These are phyloP conservation scores for Tupaia tana DNA, from an alignment of 2,113 vertebrate genomes.

Conservation along the genomic window DNA sequence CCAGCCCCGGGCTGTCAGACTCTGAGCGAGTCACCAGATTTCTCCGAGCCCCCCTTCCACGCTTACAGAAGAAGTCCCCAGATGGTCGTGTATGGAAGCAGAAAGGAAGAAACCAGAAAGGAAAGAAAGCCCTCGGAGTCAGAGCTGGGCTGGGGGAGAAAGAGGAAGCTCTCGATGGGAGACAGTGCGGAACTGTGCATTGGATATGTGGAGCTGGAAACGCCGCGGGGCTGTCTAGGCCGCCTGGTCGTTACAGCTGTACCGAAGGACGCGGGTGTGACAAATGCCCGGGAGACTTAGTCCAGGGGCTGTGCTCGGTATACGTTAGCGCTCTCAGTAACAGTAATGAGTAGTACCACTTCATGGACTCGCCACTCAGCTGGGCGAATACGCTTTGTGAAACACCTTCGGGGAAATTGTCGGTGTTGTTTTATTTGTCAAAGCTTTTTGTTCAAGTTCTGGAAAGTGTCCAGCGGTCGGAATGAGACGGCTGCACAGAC, in stretches of 20 bases:
- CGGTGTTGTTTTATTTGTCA: not conserved
- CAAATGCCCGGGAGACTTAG: not conserved
- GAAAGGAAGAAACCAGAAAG: not conserved
- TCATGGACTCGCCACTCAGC: not conserved
- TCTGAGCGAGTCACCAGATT: not conserved
- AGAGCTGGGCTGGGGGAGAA: not conserved
- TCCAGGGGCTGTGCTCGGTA: not conserved
- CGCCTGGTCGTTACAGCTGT: not conserved
- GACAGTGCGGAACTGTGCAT: not conserved
- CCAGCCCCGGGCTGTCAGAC: not conserved
- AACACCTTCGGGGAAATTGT: not conserved
- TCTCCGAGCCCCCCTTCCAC: slow-evolving; percentile 16
- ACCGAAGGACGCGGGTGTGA: not conserved
- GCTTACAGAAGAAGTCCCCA: not conserved
- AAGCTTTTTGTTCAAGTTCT: slow-evolving; percentile 32
- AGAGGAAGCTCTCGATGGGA: not conserved
- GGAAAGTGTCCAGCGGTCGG: not conserved
- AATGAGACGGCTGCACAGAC: not conserved
- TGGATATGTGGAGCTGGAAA: not conserved
- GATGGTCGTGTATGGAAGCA: not conserved
- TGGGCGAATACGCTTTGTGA: slow-evolving; percentile 34
- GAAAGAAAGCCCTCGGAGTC: not conserved
- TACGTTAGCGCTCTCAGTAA: not conserved
- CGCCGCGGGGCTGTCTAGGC: not conserved
- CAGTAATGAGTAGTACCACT: not conserved